phyloP scores from a whole-genome alignment of 2,113 vertebrate species.

The Spea multiplicata region DNA sequence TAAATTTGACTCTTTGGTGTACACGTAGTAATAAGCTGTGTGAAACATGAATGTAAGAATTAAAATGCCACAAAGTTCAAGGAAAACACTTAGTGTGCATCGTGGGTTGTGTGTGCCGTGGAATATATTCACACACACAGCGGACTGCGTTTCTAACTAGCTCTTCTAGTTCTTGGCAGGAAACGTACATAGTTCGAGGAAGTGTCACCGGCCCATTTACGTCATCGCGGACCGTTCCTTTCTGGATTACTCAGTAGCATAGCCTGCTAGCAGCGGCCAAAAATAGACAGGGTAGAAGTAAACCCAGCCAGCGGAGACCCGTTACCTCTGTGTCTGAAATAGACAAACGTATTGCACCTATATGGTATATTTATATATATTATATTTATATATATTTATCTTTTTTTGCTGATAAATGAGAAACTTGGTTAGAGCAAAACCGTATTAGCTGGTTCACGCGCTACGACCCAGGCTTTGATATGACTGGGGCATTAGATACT shows the following conservation, averaged over 20 bases:
- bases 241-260: conserved; percentile 53
- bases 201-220: conserved; percentile 54
- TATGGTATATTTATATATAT: no score
- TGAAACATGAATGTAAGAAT: conserved; percentile 38
- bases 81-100: not conserved
- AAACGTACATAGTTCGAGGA: conserved; percentile 48
- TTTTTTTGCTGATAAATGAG: no score
- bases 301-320: not conserved
- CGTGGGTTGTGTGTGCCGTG: not conserved
- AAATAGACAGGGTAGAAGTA: conserved; percentile 7
- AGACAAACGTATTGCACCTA: no score
- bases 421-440: no score
- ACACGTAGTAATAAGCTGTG: conserved; percentile 45
- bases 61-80: conserved; percentile 2
- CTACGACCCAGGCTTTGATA: no score
- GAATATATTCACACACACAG: conserved; percentile 44
- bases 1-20: conserved; percentile 50
- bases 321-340: no score
- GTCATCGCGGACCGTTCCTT: conserved; percentile 59
- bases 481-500: no score
- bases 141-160: conserved; percentile 18
- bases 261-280: conserved; percentile 44
- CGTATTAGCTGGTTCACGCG: no score
- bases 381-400: no score
- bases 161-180: conserved; percentile 57